Evolutionary conservation across 1,140 invertebrate species (phyloP), one percentile per base, ranked within the genome.

Genomic region (Bombus balteatus): DNA sequence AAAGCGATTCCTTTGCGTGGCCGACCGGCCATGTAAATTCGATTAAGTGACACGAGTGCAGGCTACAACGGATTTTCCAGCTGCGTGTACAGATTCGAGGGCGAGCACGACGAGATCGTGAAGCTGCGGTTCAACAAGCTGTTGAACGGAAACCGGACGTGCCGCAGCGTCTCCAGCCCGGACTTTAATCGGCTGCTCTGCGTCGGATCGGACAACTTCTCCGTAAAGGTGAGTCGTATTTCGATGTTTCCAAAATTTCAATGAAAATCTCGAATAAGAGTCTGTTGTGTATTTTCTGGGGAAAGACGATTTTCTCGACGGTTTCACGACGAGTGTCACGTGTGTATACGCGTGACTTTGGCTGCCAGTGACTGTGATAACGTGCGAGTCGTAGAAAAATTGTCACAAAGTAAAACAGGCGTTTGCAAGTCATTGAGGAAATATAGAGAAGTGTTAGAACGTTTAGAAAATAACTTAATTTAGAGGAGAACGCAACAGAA

Each of bases 41-140:
- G 83, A 90, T 90, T 85, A 88, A 90, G 79, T 81, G 70, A 47
- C 78, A 79, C 87, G 87, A 90, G 89, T 90, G 87, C 89, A 90
- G 77, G 76, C 84, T 57, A 71, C 72, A 88, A 90, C 82, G 91
- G 80, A 92, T 87, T 91, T 96, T 96, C 76, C 95, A 98, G 97
- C 93, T 98, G 98, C 93, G 96, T 97, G 39, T 98, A 98, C 94
- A 97, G 97, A 57, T 98, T 98, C 91, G 97, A 98, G 95, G 98
- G 97, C 1, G 97, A 97, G 89, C 96, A 97, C 57, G 97, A 97
- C 59, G 98, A 98, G 93, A 96, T 97, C 43, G 96, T 98, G 8
- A 96, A 97, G 70, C 95, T 98, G 57, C 96, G 96, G 65, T 95
- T 98, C 81, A 96, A 96, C 37, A 96, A 96, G 81, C 95, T 98